Evolutionary conservation across 1,140 invertebrate species (phyloP), one percentile per base, ranked within the genome.

Genomic region (Drosophila asahinai): DNA sequence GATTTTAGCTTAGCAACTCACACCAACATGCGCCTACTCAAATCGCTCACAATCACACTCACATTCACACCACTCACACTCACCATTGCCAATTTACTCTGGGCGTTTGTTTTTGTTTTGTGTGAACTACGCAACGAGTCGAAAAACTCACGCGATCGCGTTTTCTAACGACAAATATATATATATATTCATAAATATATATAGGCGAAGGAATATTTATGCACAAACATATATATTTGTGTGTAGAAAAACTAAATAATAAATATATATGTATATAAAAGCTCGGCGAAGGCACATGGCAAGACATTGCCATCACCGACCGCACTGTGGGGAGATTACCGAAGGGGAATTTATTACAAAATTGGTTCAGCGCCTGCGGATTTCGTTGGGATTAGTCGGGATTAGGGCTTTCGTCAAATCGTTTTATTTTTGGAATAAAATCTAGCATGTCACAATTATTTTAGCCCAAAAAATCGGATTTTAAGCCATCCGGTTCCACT

Each of bases 131-230:
- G 72, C 75, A 65, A 72, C 66, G 63, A 62, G 62, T 72, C 65
- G 54, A 80, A 83, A 83, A 62, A 76, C 75, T 80, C 81, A 83
- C 81, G 81, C 81, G 81, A 83, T 83, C 81, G 65, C 61, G 45
- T 81, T 77, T 81, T 78, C 76, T 64, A 73, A 71, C 45, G 47
- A 65, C 42, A 67, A 47, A 60, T 68, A 71, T 68, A 22, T 7
- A 49, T n/a, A 47, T 43, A 36, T 25, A 43, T 5, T 33, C 42
- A 71, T 17, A 45, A 15, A 36, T 58, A 54, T 63, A 33, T 40
- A 22, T 38, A 40, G 14, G 17, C 25, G 3, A 38, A 36, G 48
- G 45, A n/a, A 48, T 64, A 71, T 64, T 52, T 49, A 55, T 60
- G 51, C 48, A 49, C 52, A 62, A 9, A 14, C 5, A 38, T 12